Conservation (phyloP, 2,113 vertebrate species). For the Lepus americanus region DNA sequence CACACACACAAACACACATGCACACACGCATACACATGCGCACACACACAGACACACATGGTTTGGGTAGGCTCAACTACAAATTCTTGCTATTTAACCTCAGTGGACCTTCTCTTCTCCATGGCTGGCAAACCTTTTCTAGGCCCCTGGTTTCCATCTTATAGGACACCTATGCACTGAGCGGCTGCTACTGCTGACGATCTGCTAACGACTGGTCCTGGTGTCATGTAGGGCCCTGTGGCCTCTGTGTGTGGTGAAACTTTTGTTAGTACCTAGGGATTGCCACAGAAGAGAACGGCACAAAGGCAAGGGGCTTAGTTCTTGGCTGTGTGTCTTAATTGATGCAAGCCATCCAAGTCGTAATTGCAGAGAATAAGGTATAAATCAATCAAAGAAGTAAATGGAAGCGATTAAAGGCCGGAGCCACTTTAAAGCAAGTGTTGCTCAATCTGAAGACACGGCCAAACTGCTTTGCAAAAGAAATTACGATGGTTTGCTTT, state of each 20-base stretch:
- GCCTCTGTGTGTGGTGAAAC: not conserved
- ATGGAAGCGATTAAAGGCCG: slow-evolving; percentile 17
- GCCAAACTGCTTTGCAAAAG: slow-evolving; percentile 44
- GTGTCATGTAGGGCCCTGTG: not conserved
- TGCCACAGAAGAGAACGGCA: not conserved
- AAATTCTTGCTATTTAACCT: not conserved
- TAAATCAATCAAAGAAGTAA: slow-evolving; percentile 51
- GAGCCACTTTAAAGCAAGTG: slow-evolving; percentile 36
- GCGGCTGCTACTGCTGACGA: not conserved
- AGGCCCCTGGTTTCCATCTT: not conserved
- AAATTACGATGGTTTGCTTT: slow-evolving; percentile 66
- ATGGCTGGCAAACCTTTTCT: not conserved
- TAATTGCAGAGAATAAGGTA: slow-evolving; percentile 10
- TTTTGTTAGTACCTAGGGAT: not conserved
- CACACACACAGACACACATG: not conserved
- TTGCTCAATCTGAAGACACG: slow-evolving; percentile 50
- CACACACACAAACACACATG: not conserved
- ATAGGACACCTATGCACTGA: not conserved
- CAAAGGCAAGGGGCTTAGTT: not conserved
- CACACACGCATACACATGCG: not conserved
- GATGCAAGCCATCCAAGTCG: slow-evolving; percentile 23
- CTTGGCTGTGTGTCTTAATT: slow-evolving; percentile 12
- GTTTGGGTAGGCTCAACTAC: not conserved
- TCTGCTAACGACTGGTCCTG: not conserved
- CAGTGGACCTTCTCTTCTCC: not conserved